Conservation (phyloP, 1,140 invertebrate genomes). For the Meloidogyne chitwoodi region DNA sequence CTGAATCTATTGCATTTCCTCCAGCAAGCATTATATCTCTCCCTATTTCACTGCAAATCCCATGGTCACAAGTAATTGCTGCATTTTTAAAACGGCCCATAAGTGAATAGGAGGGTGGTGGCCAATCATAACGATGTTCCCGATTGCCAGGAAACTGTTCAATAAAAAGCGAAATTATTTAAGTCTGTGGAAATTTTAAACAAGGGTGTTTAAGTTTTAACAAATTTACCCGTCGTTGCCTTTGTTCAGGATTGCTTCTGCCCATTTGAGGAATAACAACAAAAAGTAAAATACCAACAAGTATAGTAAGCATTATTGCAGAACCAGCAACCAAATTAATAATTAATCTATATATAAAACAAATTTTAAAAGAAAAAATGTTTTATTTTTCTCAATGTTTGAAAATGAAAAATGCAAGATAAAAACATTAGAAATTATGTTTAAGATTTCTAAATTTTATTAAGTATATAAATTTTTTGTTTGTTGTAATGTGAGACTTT, state of each 20-base stretch:
- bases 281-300: constrained; percentile 30
- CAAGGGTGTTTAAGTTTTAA: constrained; percentile 2
- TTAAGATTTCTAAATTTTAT: neutral
- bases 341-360: constrained; percentile 30
- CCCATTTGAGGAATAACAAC: constrained; percentile 36
- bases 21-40: constrained; percentile 71
- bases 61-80: constrained; percentile 57
- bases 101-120: constrained; percentile 43
- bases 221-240: constrained; percentile 11
- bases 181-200: neutral
- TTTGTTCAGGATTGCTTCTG: constrained; percentile 1
- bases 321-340: constrained; percentile 39
- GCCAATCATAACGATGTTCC: constrained; percentile 49
- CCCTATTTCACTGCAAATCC: constrained; percentile 56
- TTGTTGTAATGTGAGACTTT: neutral
- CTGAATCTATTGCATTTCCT: constrained; percentile 81
- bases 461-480: neutral
- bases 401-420: neutral
- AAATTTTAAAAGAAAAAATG: neutral
- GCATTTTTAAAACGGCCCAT: constrained; percentile 50
- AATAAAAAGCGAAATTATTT: neutral
- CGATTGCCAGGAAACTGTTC: constrained; percentile 35
- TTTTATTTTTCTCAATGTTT: neutral
- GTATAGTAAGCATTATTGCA: constrained; percentile 33
- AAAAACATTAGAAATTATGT: neutral